phyloP scores from a whole-genome alignment of 2,113 vertebrate genomes.

The Oryzias curvinotus region DNA sequence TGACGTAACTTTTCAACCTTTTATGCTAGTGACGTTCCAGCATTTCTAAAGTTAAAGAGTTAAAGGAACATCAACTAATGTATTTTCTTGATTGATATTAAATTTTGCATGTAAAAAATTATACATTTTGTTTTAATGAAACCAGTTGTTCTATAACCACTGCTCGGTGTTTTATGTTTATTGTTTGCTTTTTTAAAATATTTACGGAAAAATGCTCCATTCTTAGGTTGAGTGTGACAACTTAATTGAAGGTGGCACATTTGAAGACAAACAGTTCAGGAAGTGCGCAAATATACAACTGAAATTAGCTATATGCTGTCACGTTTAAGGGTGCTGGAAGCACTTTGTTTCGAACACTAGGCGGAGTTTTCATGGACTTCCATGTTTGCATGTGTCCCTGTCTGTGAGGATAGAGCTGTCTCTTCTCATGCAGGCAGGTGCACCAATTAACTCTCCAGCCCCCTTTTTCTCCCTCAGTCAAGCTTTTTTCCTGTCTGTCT shows the following conservation, averaged over 20 bases:
- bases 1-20: too few species aligned
- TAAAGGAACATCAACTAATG: too few species aligned
- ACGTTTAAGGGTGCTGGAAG: constrained; percentile 1
- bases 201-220: too few species aligned
- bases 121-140: too few species aligned
- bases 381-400: constrained; percentile 4
- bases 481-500: constrained; percentile 1
- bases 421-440: constrained; percentile 51
- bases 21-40: too few species aligned
- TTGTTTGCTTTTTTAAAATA: too few species aligned
- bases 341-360: constrained; percentile 1
- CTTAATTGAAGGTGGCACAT: neutral
- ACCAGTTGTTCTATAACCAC: too few species aligned
- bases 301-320: constrained; percentile 4
- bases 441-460: constrained; percentile 64
- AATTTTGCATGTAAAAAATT: too few species aligned
- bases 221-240: too few species aligned
- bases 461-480: constrained; percentile 16
- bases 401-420: constrained; percentile 46
- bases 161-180: too few species aligned
- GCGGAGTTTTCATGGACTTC: neutral
- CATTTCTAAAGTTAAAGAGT: too few species aligned
- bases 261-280: neutral
- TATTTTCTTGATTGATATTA: too few species aligned
- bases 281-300: neutral